A percentile compares a stretch with the other conserved stretches of the same genome.
Evolutionary conservation across 1,140 invertebrate genomes (phyloP).

Genomic region (Caenorhabditis inopinata): DNA sequence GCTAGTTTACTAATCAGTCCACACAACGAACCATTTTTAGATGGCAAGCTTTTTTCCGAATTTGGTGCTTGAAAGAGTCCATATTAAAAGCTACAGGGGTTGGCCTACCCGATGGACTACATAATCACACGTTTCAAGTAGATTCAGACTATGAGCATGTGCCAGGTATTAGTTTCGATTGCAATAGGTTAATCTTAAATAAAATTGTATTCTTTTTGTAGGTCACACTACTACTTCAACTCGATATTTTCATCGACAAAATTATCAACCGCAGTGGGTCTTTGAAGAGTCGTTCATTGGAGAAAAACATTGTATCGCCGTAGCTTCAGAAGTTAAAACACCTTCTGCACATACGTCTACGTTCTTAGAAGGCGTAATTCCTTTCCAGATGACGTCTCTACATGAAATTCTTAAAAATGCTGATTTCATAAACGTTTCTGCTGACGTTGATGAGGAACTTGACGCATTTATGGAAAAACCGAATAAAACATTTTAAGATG

Average conservation of each 20-base stretch:
- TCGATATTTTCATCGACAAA: background rate
- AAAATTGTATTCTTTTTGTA: background rate
- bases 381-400: constrained; percentile 7
- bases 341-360: background rate
- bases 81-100: constrained; percentile 38
- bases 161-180: background rate
- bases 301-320: constrained; percentile 35
- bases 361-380: background rate
- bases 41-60: constrained; percentile 35
- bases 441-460: constrained; percentile 17
- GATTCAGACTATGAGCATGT: background rate
- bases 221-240: background rate
- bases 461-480: constrained; percentile 9
- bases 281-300: constrained; percentile 40
- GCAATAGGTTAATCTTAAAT: background rate
- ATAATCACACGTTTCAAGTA: background rate
- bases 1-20: background rate
- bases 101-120: constrained; percentile 8
- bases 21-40: background rate
- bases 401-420: background rate
- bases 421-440: background rate
- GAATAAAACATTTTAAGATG: constrained; percentile 21
- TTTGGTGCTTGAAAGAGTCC: constrained; percentile 41
- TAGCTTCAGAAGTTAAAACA: constrained; percentile 15
- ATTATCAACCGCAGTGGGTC: constrained; percentile 7